These are phyloP conservation scores for Cygnus olor DNA, from an alignment of 2,797 vertebrate genomes.

Conservation along the genomic window DNA sequence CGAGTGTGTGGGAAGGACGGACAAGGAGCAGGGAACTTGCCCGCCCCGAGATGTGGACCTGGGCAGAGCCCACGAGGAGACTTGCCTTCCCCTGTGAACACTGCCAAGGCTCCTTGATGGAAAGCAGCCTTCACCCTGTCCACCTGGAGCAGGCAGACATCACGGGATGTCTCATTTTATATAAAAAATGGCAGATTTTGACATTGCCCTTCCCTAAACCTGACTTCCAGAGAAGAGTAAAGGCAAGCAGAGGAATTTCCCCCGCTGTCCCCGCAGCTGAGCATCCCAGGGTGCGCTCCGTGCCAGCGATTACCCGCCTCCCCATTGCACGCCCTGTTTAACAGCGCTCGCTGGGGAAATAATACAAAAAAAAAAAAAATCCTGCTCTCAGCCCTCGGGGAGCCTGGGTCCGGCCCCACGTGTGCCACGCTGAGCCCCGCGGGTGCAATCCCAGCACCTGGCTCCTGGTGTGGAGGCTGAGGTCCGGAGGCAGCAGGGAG, in stretches of 20 bases:
- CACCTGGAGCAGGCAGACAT: too few species aligned
- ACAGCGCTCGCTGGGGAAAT: background rate
- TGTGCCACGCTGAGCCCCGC: too few species aligned
- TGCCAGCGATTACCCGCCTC: background rate
- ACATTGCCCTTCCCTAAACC: too few species aligned
- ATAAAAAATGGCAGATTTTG: too few species aligned
- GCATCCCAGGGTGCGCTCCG: background rate
- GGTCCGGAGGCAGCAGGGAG: background rate
- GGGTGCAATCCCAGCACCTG: background rate
- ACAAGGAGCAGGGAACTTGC: too few species aligned
- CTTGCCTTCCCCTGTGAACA: too few species aligned
- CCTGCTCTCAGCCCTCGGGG: background rate
- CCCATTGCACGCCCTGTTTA: background rate
- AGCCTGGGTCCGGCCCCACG: background rate
- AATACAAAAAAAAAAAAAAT: background rate
- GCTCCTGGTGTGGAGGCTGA: background rate
- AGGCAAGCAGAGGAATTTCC: background rate
- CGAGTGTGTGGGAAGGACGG: background rate
- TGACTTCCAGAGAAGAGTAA: too few species aligned
- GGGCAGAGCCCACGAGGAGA: too few species aligned
- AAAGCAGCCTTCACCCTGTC: too few species aligned
- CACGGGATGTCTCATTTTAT: too few species aligned
- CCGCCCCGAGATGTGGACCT: background rate
- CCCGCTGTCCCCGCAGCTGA: rapidly evolving
- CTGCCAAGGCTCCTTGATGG: background rate